A percentile compares a stretch with the other conserved stretches of the same genome.
These are phyloP conservation scores for Camponotus pennsylvanicus DNA, from an alignment of 1,140 invertebrate genomes.

Conservation along the genomic window DNA sequence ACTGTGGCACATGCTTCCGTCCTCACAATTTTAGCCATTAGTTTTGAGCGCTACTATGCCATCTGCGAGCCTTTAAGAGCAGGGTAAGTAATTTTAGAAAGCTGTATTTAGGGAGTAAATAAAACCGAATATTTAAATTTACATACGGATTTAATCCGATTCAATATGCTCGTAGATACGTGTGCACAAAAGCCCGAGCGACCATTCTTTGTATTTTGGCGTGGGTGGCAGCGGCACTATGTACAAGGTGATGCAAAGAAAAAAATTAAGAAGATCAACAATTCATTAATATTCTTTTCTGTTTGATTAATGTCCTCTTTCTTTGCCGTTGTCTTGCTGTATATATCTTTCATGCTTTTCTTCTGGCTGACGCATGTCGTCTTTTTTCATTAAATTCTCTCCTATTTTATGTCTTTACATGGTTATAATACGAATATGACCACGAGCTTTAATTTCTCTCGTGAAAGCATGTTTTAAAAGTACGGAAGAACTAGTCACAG, in stretches of 20 bases:
- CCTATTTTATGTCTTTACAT: background rate
- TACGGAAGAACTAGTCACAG: background rate
- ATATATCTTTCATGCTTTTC: conserved; percentile 1
- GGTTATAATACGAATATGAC: conserved; percentile 20
- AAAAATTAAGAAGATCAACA: background rate
- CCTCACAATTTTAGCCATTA: conserved; percentile 96
- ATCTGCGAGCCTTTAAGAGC: conserved; percentile 97
- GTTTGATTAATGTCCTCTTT: too few relatives aligned
- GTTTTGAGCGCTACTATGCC: conserved; percentile 97
- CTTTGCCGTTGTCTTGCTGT: background rate
- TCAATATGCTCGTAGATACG: conserved; percentile 87
- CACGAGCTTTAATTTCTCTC: background rate
- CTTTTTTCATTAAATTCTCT: background rate
- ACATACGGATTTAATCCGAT: background rate
- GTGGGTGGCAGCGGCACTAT: conserved; percentile 94
- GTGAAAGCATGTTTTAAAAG: conserved; percentile 8
- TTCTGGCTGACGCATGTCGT: conserved; percentile 4
- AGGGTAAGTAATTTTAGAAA: conserved; percentile 83
- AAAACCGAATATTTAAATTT: background rate
- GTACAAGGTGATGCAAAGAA: conserved; percentile 91
- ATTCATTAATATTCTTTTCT: background rate
- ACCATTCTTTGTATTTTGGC: conserved; percentile 93
- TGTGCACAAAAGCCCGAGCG: conserved; percentile 95
- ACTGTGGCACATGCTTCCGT: conserved; percentile 97
- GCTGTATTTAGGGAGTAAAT: background rate